A percentile compares a stretch with the other conserved stretches of the same genome.
Evolutionary conservation across 2,797 vertebrate genomes (phyloP).

Genomic region (Gephyroberyx darwinii): DNA sequence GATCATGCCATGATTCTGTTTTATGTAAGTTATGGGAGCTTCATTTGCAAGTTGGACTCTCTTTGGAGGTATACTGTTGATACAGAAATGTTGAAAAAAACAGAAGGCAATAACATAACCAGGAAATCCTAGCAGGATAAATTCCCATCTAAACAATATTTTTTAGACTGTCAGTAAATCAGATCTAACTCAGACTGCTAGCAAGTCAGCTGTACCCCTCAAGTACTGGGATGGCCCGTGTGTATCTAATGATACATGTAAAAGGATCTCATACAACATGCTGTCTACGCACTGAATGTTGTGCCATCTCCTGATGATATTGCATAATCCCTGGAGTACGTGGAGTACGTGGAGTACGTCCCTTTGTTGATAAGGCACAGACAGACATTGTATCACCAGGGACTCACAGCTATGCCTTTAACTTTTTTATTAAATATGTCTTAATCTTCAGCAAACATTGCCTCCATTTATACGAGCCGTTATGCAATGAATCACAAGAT

Average conservation of each 20-base stretch:
- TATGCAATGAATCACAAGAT: constrained; percentile 46
- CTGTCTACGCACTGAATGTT: constrained; percentile 46
- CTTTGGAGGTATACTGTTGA: not conserved
- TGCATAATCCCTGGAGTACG: constrained; percentile 71
- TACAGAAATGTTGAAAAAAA: not conserved
- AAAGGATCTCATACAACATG: constrained; percentile 45
- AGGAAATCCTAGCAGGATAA: not conserved
- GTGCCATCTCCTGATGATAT: constrained; percentile 69
- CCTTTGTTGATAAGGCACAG: constrained; percentile 65
- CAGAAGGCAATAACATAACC: not conserved
- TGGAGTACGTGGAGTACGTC: constrained; percentile 64
- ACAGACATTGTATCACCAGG: constrained; percentile 31
- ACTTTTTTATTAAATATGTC: constrained; percentile 54
- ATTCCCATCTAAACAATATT: not conserved
- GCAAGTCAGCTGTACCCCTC: constrained; percentile 6
- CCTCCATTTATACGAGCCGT: constrained; percentile 24
- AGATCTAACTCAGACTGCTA: not conserved
- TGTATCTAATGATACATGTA: constrained; percentile 38
- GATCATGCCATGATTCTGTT: constrained; percentile 51
- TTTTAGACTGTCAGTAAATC: not conserved
- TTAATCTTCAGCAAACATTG: constrained; percentile 29
- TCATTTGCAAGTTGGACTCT: constrained; percentile 5
- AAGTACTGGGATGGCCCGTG: not conserved
- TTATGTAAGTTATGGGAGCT: constrained; percentile 24
- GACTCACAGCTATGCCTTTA: constrained; percentile 40